These are phyloP conservation scores for Hypothenemus hampei DNA, from an alignment of 1,140 invertebrate genomes.

Conservation along the genomic window DNA sequence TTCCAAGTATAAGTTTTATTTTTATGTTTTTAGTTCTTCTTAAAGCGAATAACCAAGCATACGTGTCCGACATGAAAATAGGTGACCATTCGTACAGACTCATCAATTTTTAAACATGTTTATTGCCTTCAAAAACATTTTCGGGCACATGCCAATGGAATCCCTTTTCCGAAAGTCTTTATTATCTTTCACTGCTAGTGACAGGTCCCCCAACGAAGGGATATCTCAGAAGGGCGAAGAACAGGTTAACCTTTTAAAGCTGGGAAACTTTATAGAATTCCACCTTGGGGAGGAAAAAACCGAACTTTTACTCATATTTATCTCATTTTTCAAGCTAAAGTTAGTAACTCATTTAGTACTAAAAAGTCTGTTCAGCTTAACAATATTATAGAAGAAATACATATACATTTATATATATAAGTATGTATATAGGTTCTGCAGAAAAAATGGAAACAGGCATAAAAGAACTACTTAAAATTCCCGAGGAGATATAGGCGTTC, in stretches of 20 bases:
- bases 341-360: too few relatives aligned
- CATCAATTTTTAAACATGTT: constrained; percentile 11
- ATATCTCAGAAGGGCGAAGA: constrained; percentile 14
- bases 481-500: neutral
- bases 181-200: constrained; percentile 15
- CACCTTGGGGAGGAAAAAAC: constrained; percentile 3
- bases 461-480: constrained; percentile 4
- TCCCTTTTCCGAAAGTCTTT: constrained; percentile 10
- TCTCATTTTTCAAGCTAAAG: neutral
- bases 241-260: constrained; percentile 10
- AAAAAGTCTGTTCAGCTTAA: too few relatives aligned
- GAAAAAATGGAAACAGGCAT: too few relatives aligned
- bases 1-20: too few relatives aligned
- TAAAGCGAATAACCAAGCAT: neutral
- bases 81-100: neutral
- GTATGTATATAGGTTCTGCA: too few relatives aligned
- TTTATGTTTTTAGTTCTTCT: too few relatives aligned
- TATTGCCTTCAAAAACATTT: constrained; percentile 13
- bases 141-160: constrained; percentile 5
- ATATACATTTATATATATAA: too few relatives aligned
- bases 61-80: constrained; percentile 1
- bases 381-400: too few relatives aligned
- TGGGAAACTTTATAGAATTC: constrained; percentile 11
- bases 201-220: constrained; percentile 17
- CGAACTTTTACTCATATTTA: too few relatives aligned